Percentiles rank a stretch among this genome's conserved stretches.
phyloP scores from a whole-genome alignment of 2,113 vertebrate genomes.

The Megaptera novaeangliae region DNA sequence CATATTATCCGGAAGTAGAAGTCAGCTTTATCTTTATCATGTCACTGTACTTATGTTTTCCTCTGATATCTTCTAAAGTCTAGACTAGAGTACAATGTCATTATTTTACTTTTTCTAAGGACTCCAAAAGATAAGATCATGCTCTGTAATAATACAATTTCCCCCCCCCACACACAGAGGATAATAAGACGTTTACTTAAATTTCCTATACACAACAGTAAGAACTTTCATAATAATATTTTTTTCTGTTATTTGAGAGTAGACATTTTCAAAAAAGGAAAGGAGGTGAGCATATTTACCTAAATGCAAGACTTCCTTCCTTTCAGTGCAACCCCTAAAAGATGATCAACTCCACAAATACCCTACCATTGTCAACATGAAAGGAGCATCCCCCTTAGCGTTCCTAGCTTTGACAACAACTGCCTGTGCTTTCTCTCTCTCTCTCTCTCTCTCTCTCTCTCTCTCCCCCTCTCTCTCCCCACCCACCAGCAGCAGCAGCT shows the following conservation, averaged over 20 bases:
- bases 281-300: neutral
- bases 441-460: too few species aligned
- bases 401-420: neutral
- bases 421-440: too few species aligned
- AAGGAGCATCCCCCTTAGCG: accelerated
- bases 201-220: neutral
- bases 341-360: neutral
- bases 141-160: neutral
- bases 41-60: neutral
- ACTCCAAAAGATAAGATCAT: neutral
- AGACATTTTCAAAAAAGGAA: neutral
- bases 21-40: neutral
- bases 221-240: neutral
- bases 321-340: neutral
- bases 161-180: neutral
- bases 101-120: neutral
- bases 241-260: neutral
- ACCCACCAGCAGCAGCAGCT: neutral
- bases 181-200: neutral
- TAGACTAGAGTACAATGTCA: neutral
- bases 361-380: neutral
- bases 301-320: neutral
- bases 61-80: neutral
- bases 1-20: neutral
- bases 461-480: too few species aligned